Evolutionary conservation across 2,113 vertebrate species (phyloP), one percentile per base, ranked within the genome.

Genomic region (Gobiocypris rarus): DNA sequence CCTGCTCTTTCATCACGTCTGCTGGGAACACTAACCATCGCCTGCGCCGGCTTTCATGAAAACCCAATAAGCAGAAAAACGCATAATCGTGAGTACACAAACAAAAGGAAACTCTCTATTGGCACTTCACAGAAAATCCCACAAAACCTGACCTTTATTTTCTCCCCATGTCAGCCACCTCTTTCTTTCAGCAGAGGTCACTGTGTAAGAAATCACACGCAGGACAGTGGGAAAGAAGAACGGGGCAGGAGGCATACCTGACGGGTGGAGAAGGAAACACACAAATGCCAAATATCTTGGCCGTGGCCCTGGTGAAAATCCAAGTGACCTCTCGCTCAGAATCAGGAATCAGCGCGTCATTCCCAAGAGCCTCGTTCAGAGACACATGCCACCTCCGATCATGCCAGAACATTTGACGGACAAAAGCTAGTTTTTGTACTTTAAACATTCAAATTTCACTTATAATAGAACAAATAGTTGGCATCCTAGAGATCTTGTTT

Each of bases 121-220:
- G 24, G 75, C 26, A 63, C 54, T 73, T 73, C 52, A 77, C 83
- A 71, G 45, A 63, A 34, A 80, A 80, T 71, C 15, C 87, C 88
- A 75, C 74, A 75, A 63, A 71, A 77, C 67, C 82, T 63, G 83
- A 89, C 87, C 87, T 83, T 86, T 75, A 90, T 81, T 86, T 87
- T 82, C 82, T 50, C 19, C 86, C 74, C 10, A 83, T 31, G 82
- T 85, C 80, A 41, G 61, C 86, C 84, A 56, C 80, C 67, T 59
- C 22, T 41, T 34, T 65, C 34, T 58, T 31, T 82, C 50, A 9
- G 69, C 50, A 58, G 63, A 48, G 59, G 24, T 11, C 38, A 38
- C 38, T 54, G 52, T 54, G 52, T 75, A 77, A 88, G 56, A 34
- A 52, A 81, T 71, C 85, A 34, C 50, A 78, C 4, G 22, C 63